phyloP scores from a whole-genome alignment of 2,113 vertebrate genomes.

The Xiphophorus hellerii region DNA sequence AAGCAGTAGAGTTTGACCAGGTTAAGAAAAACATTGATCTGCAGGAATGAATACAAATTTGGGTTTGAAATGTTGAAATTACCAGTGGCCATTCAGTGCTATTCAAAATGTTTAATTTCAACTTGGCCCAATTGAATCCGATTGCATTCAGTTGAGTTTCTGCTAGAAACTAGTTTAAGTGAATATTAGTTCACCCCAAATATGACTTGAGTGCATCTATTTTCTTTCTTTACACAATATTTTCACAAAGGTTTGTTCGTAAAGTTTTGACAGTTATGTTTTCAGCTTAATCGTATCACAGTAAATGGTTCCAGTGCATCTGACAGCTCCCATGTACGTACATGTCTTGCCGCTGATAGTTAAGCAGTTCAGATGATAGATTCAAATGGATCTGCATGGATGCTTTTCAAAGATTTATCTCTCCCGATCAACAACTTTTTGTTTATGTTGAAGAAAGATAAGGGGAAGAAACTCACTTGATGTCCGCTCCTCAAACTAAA shows the following conservation, averaged over 20 bases:
- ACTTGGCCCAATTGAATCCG: too few species aligned
- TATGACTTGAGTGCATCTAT: too few species aligned
- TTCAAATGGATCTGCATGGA: conserved; percentile 59
- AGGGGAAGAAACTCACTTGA: conserved; percentile 30
- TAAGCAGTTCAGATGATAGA: conserved; percentile 44
- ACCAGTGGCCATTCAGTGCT: too few species aligned
- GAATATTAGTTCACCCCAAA: too few species aligned
- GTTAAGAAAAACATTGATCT: too few species aligned
- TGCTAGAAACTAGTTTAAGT: too few species aligned
- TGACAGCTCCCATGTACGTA: conserved; percentile 61
- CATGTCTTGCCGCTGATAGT: conserved; percentile 54
- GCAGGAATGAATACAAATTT: too few species aligned
- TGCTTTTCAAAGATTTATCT: conserved; percentile 49
- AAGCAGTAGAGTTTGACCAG: too few species aligned
- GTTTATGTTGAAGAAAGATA: conserved; percentile 35
- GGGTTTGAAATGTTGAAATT: too few species aligned
- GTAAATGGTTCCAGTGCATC: conserved; percentile 65
- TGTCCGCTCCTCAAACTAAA: conserved; percentile 43
- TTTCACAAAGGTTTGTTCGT: background rate
- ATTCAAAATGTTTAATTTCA: too few species aligned
- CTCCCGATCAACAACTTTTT: conserved; percentile 48
- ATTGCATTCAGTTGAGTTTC: too few species aligned
- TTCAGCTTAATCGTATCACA: conserved; percentile 34
- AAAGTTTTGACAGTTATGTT: too few species aligned
- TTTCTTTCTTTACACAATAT: background rate